Conservation (phyloP, 1,140 invertebrate genomes). For the Bathynomus jamesi region DNA sequence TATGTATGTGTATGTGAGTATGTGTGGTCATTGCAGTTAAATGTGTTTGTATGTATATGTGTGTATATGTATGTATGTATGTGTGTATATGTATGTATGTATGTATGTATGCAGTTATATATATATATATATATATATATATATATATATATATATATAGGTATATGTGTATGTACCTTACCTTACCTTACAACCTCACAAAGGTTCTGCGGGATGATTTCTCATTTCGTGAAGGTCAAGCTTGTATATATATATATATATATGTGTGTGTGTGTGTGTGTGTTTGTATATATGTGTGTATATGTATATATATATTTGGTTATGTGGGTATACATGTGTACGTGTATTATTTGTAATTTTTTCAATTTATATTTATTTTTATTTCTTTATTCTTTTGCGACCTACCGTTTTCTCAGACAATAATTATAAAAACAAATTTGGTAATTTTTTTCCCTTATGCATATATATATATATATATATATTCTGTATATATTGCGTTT, state of each 20-base stretch:
- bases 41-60: neutral
- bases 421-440: too few relatives aligned
- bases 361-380: too few relatives aligned
- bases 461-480: slow-evolving; percentile 9
- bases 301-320: slow-evolving; percentile 1
- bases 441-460: too few relatives aligned
- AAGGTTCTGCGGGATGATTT: neutral
- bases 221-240: neutral
- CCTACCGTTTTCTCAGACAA: too few relatives aligned
- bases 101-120: neutral
- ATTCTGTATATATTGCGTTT: too few relatives aligned
- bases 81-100: slow-evolving; percentile 4
- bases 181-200: neutral
- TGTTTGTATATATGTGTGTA: neutral
- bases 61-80: neutral
- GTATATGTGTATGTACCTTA: slow-evolving; percentile 1
- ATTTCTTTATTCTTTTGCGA: too few relatives aligned
- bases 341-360: too few relatives aligned
- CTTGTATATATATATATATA: slow-evolving; percentile 5
- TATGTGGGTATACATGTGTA: neutral
- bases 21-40: too few relatives aligned
- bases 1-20: too few relatives aligned
- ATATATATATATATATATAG: slow-evolving; percentile 9
- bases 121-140: slow-evolving; percentile 9
- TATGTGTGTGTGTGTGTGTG: neutral